These are phyloP conservation scores for Corynorhinus townsendii DNA, from an alignment of 2,113 vertebrate genomes.

Conservation along the genomic window DNA sequence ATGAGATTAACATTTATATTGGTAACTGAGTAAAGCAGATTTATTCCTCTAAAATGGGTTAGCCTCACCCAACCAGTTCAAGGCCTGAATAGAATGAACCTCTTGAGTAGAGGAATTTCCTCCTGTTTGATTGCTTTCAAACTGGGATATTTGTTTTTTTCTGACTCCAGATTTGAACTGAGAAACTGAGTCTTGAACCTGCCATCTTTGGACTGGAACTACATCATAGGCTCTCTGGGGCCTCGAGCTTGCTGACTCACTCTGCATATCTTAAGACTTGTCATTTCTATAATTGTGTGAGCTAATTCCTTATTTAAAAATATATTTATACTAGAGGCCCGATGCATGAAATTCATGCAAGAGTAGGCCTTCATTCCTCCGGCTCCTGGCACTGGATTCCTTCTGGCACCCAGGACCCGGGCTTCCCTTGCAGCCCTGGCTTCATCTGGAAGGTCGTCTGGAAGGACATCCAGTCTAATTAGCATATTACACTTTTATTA, in stretches of 20 bases:
- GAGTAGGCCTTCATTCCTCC: too few relatives aligned
- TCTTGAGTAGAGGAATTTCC: neutral
- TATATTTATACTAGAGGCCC: neutral
- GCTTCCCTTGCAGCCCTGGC: too few relatives aligned
- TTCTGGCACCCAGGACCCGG: too few relatives aligned
- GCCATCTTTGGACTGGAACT: neutral
- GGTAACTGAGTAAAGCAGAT: neutral
- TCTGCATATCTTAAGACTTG: neutral
- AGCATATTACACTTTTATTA: neutral
- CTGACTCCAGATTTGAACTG: neutral
- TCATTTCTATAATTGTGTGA: neutral
- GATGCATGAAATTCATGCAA: too few relatives aligned
- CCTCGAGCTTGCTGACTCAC: neutral
- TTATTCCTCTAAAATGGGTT: neutral
- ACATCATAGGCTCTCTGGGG: neutral
- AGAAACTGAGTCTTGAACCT: neutral
- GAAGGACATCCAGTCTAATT: too few relatives aligned
- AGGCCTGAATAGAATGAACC: neutral
- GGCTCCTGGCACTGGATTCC: too few relatives aligned
- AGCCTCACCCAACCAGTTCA: neutral
- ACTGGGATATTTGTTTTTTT: neutral
- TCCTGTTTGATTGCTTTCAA: neutral
- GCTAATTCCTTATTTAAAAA: neutral
- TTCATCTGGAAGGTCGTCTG: too few relatives aligned
- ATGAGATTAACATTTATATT: neutral